These are phyloP conservation scores for Heterotilapia buettikoferi DNA, from an alignment of 2,113 vertebrate species.

Conservation along the genomic window DNA sequence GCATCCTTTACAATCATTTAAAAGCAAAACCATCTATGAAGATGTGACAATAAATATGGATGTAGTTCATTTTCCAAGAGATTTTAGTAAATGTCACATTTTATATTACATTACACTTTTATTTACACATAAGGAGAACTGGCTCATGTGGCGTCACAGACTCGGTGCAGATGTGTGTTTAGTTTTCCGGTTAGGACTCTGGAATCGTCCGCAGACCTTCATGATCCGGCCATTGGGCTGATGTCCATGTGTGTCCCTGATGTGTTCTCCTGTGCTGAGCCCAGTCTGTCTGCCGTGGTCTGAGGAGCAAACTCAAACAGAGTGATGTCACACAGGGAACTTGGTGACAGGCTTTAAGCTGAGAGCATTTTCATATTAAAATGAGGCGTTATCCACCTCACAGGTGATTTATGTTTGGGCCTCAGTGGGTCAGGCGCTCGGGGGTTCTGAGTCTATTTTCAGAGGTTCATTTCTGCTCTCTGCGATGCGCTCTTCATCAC, in stretches of 20 bases:
- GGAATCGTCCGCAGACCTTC: fast-evolving
- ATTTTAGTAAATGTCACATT: background rate
- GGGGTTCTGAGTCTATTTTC: background rate
- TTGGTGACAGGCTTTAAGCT: background rate
- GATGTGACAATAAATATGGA: background rate
- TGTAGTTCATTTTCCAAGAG: background rate
- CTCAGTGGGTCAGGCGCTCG: background rate
- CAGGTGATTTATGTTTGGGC: background rate
- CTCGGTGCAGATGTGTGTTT: background rate
- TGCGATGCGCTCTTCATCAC: background rate
- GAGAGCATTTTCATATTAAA: background rate
- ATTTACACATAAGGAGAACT: background rate
- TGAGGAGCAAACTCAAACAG: background rate
- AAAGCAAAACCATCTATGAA: background rate
- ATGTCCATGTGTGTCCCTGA: background rate
- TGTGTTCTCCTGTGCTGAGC: background rate
- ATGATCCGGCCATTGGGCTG: background rate
- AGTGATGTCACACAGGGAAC: background rate
- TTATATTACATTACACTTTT: background rate
- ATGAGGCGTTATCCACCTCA: background rate
- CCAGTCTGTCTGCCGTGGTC: background rate
- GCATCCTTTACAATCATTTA: background rate
- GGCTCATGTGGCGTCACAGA: background rate
- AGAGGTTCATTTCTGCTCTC: background rate
- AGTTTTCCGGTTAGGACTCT: fast-evolving